These are phyloP conservation scores for Cyanistes caeruleus DNA, from an alignment of 2,113 vertebrate genomes.

Conservation along the genomic window DNA sequence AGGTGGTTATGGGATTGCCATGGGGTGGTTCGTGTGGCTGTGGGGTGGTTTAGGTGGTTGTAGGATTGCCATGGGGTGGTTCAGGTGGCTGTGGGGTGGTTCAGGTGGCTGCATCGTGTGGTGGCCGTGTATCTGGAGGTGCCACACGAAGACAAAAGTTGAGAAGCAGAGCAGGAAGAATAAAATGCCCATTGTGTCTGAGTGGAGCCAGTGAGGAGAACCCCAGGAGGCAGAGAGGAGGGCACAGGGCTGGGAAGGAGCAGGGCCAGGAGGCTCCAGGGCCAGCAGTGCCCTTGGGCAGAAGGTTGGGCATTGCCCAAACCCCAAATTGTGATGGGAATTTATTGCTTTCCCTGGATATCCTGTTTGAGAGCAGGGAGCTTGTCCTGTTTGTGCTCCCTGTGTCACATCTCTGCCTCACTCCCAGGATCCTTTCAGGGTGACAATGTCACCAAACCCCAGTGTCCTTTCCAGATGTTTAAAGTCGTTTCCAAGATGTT, in stretches of 20 bases:
- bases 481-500: accelerated
- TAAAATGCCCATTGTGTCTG: accelerated
- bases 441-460: accelerated
- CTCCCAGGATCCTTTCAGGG: not conserved
- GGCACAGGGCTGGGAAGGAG: accelerated
- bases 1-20: too few relatives aligned
- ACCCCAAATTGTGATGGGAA: accelerated
- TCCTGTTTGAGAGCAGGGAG: not conserved
- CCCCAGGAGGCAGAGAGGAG: too few relatives aligned
- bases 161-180: not conserved
- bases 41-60: accelerated
- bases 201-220: not conserved
- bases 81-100: not conserved
- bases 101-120: accelerated
- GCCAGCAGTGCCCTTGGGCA: not conserved
- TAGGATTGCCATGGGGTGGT: not conserved
- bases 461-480: accelerated
- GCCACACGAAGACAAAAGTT: accelerated
- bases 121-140: accelerated
- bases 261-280: not conserved
- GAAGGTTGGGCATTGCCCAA: not conserved
- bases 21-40: not conserved
- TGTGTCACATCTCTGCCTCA: not conserved
- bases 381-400: accelerated
- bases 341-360: not conserved